Percentiles rank a stretch among this genome's conserved stretches.
phyloP scores from a whole-genome alignment of 2,797 vertebrate species.

The Chiloscyllium punctatum region DNA sequence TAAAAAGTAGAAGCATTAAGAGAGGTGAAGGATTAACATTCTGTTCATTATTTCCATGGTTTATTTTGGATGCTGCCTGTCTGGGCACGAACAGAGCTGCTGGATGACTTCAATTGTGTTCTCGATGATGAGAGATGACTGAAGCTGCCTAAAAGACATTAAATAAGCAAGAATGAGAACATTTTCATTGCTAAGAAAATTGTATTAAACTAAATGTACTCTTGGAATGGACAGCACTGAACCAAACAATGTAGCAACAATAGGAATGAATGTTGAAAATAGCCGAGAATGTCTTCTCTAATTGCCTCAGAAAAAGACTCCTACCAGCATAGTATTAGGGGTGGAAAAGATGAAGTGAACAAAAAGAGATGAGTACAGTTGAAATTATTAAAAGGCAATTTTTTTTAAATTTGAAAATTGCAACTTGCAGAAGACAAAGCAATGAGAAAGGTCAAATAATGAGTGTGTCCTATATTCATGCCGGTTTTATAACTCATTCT shows the following conservation, averaged over 20 bases:
- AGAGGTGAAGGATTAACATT: slow-evolving; percentile 9
- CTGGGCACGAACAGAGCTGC: slow-evolving; percentile 48
- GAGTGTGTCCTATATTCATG: background rate
- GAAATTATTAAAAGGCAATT: background rate
- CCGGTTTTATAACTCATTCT: background rate
- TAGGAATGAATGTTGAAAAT: background rate
- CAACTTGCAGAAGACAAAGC: background rate
- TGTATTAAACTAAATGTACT: background rate
- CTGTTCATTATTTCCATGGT: slow-evolving; percentile 73
- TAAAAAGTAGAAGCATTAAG: background rate
- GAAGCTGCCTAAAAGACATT: slow-evolving; percentile 58
- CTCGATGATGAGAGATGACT: slow-evolving; percentile 60
- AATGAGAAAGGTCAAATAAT: background rate
- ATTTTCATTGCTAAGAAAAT: background rate
- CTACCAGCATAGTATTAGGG: background rate
- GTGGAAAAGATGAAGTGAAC: background rate
- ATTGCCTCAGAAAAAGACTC: background rate
- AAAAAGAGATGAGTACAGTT: background rate
- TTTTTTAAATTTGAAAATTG: background rate
- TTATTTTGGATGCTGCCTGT: slow-evolving; percentile 56
- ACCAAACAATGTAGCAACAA: slow-evolving; percentile 33
- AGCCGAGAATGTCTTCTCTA: slow-evolving; percentile 35
- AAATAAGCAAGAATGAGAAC: slow-evolving; percentile 24
- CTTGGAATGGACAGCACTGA: background rate
- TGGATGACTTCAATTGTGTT: slow-evolving; percentile 53